Percentiles rank a stretch among this genome's conserved stretches.
phyloP scores from a whole-genome alignment of 2,797 vertebrate genomes.

The Ispidina lecontei region DNA sequence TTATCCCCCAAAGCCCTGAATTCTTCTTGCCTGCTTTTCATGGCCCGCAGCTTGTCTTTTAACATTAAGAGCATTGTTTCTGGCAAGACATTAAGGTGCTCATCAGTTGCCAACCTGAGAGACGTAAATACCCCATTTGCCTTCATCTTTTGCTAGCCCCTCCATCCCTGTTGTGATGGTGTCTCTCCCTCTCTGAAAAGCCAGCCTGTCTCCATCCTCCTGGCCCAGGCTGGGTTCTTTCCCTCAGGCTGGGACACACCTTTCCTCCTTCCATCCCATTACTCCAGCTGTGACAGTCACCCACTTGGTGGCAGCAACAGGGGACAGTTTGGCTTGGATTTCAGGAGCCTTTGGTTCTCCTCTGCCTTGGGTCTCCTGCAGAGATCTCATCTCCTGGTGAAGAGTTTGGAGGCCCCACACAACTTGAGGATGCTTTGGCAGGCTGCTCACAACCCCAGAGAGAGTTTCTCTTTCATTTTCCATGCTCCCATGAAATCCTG shows the following conservation, averaged over 20 bases:
- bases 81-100: constrained; percentile 68
- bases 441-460: not conserved
- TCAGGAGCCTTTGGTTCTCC: not conserved
- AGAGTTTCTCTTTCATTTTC: not conserved
- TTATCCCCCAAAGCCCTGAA: constrained; percentile 43
- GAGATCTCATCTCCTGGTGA: not conserved
- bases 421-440: not conserved
- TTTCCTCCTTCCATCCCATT: not conserved
- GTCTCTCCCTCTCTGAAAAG: not conserved
- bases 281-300: not conserved
- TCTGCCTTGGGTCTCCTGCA: not conserved
- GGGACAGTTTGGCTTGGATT: not conserved
- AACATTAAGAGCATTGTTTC: constrained; percentile 48
- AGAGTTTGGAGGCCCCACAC: not conserved
- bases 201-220: not conserved
- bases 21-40: not conserved
- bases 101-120: constrained; percentile 22
- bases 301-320: not conserved
- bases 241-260: not conserved
- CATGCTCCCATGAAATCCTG: not conserved
- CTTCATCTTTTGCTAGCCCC: constrained; percentile 20
- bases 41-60: constrained; percentile 52
- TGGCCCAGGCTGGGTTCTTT: not conserved
- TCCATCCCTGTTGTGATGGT: not conserved
- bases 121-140: constrained; percentile 17